phyloP scores from a whole-genome alignment of 2,797 vertebrate species.

The Macrochelys suwanniensis region DNA sequence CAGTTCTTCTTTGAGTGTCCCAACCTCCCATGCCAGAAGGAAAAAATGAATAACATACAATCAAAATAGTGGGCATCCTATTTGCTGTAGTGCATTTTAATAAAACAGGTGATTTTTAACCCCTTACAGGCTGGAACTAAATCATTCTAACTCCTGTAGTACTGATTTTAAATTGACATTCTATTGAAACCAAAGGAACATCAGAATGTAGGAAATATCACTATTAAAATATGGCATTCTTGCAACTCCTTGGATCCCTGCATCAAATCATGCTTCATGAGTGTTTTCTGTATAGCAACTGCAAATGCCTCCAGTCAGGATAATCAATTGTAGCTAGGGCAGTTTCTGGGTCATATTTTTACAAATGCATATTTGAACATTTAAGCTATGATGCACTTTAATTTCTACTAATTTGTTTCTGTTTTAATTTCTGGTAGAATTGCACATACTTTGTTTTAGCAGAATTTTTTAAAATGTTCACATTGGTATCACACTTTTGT shows the following conservation, averaged over 20 bases:
- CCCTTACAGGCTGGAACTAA: background rate
- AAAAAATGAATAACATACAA: background rate
- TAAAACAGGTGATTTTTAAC: background rate
- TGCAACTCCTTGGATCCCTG: background rate
- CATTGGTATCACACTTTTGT: background rate
- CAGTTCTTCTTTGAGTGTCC: background rate
- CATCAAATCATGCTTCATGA: fast-evolving
- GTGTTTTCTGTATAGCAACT: background rate
- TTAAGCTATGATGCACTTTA: background rate
- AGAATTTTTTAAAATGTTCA: slow-evolving; percentile 5
- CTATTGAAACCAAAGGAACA: slow-evolving; percentile 25
- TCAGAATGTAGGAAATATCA: background rate
- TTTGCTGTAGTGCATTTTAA: background rate
- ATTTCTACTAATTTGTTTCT: background rate
- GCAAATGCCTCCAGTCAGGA: background rate
- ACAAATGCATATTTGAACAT: background rate
- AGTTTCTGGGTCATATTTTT: slow-evolving; percentile 1
- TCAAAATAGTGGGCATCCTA: background rate
- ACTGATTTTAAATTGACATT: slow-evolving; percentile 20
- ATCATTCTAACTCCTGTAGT: slow-evolving; percentile 13
- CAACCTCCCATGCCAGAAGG: background rate
- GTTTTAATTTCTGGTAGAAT: background rate
- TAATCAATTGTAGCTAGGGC: background rate
- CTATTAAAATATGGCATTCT: background rate
- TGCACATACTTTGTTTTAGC: background rate